Base-by-base conservation (phyloP, 2,113 vertebrate species). In the Myxocyprinus asiaticus region DNA sequence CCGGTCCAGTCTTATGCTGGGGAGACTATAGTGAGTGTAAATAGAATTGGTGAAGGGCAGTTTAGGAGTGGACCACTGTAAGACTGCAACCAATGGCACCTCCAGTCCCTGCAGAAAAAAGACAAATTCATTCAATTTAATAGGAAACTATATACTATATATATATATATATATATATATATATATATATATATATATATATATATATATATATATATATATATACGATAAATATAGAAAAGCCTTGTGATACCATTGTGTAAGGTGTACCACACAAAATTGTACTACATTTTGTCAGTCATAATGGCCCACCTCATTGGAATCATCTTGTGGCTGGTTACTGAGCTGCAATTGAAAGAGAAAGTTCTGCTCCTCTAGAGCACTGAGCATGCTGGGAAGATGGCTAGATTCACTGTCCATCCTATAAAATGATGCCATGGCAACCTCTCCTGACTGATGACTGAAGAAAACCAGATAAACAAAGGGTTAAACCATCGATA, bases 31-130 rank as follows among this genome's bases (percentile, higher is more conserved):
- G 78, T 98, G 97, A 0, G 96, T 98, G 82, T 95, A 96, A 87
- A 98, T 98, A 70, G 94, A 95, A 90, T 93, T 93, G 83, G 95
- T 96, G 86, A 96, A 96, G 5, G 95, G 96, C 87, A 97, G 94
- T 82, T 97, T 97, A 0, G 95, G 91, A 2, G 96, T 97, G 0
- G 96, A 97, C 97, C 96, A 98, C 87, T 95, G 95, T 22, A 98
- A 85, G 69, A 97, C 94, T 0, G 96, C 96, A 4, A 97, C 94
- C 84, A 98, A 87, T 0, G 96, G 96, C 9, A 98, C 96, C 89
- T 98, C 97, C 47, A 98, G 85, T 14, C 97, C 97, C 97, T 98
- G 86, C 53, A 55, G 63, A 12, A 78, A 15, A 33, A 33, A n/a
- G n/a, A n/a, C n/a, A n/a, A n/a, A n/a, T n/a, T n/a, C n/a, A n/a